A percentile compares a stretch with the other conserved stretches of the same genome.
Evolutionary conservation across 2,113 vertebrate genomes (phyloP).

Genomic region (Pachycephala philippinensis): DNA sequence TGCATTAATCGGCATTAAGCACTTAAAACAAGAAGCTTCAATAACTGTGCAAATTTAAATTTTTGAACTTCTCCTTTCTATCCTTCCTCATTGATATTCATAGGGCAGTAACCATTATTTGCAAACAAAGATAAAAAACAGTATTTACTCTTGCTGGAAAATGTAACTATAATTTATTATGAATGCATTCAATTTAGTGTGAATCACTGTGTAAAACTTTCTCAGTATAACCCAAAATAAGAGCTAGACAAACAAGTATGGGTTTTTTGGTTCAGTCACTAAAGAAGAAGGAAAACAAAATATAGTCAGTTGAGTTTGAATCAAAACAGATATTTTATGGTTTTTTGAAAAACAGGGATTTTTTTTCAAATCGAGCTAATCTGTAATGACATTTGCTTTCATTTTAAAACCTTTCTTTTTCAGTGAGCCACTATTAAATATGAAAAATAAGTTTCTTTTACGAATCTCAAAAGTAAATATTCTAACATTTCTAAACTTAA

Average conservation of each 20-base stretch:
- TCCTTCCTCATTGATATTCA: not conserved
- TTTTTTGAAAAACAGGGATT: not conserved
- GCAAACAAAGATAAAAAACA: not conserved
- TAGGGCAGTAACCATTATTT: not conserved
- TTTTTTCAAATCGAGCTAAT: not conserved
- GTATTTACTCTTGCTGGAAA: constrained; percentile 18
- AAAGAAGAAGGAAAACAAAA: not conserved
- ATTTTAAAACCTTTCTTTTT: not conserved
- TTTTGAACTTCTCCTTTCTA: not conserved
- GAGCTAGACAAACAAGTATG: not conserved
- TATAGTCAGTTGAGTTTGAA: not conserved
- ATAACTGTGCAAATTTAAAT: constrained; percentile 8
- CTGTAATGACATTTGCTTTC: not conserved
- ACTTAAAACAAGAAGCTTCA: constrained; percentile 15
- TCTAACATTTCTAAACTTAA: not conserved
- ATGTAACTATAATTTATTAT: not conserved
- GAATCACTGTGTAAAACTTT: not conserved
- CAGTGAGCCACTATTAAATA: not conserved
- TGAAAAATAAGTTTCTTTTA: not conserved
- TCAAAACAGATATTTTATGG: not conserved
- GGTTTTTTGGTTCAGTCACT: not conserved
- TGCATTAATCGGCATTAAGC: constrained; percentile 19
- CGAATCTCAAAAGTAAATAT: not conserved
- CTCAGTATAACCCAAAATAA: not conserved
- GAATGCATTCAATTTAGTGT: not conserved